A percentile compares a stretch with the other conserved stretches of the same genome.
Conservation (phyloP, 2,888 invertebrate genomes). For the Tinea trinotella region DNA sequence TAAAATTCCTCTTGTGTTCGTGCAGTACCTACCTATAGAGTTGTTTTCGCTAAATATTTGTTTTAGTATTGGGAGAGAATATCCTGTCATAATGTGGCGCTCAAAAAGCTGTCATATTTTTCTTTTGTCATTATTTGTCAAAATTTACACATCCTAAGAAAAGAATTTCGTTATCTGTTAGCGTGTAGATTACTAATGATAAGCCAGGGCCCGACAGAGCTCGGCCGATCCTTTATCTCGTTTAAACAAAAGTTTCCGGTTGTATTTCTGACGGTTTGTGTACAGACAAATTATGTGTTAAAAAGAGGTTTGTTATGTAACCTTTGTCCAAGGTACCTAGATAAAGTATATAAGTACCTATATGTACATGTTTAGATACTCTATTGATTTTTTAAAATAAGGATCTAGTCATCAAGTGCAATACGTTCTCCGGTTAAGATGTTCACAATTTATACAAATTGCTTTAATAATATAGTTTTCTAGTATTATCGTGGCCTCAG, state of each 20-base stretch:
- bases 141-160: slow-evolving; percentile 57
- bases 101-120: slow-evolving; percentile 9
- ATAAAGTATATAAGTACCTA: neutral
- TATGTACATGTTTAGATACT: too few species aligned
- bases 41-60: neutral
- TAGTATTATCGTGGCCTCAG: too few species aligned
- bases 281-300: slow-evolving; percentile 39
- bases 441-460: too few species aligned
- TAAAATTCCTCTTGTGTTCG: neutral
- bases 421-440: too few species aligned
- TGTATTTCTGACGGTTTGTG: slow-evolving; percentile 29
- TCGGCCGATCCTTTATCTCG: slow-evolving; percentile 51
- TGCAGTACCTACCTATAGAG: neutral
- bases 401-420: too few species aligned
- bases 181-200: slow-evolving; percentile 45
- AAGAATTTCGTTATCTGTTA: slow-evolving; percentile 62
- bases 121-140: slow-evolving; percentile 37
- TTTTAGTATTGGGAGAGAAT: neutral
- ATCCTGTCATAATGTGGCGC: slow-evolving; percentile 9
- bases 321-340: neutral
- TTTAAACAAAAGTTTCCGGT: slow-evolving; percentile 64
- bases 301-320: slow-evolving; percentile 34
- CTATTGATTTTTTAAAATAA: too few species aligned
- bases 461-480: too few species aligned
- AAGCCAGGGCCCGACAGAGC: slow-evolving; percentile 36